These are phyloP conservation scores for Flabesymbios commensalis DNA, from an alignment of 2,888 invertebrate genomes.

Conservation along the genomic window DNA sequence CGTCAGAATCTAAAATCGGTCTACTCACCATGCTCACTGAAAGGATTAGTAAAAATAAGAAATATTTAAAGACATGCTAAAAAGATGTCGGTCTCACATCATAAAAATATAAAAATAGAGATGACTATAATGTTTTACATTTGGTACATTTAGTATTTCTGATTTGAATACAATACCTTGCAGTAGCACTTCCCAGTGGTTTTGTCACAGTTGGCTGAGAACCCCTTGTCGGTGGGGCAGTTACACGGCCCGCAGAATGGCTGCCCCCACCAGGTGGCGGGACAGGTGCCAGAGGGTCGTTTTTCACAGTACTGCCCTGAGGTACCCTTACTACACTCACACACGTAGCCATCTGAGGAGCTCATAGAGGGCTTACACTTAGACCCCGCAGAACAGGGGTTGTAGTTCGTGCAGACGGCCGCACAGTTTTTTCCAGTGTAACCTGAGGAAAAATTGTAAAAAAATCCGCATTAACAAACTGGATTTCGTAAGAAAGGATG, in stretches of 20 bases:
- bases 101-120: no score
- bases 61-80: no score
- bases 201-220: slow-evolving; percentile 88
- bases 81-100: no score
- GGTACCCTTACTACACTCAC: slow-evolving; percentile 77
- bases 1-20: background rate
- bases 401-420: slow-evolving; percentile 75
- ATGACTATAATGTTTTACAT: no score
- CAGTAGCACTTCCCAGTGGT: slow-evolving; percentile 86
- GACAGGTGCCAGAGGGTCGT: slow-evolving; percentile 67
- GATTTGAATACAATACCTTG: no score
- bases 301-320: slow-evolving; percentile 64
- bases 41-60: no score
- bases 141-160: no score
- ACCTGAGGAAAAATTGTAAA: no score
- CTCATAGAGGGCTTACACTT: slow-evolving; percentile 65
- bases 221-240: slow-evolving; percentile 81
- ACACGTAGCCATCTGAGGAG: slow-evolving; percentile 72
- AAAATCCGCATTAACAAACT: no score
- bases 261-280: slow-evolving; percentile 91
- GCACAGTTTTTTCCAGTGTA: slow-evolving; percentile 68
- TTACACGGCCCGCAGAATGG: slow-evolving; percentile 92
- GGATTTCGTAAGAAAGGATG: no score
- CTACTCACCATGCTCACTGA: background rate
- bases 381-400: slow-evolving; percentile 70